A percentile compares a stretch with the other conserved stretches of the same genome.
Conservation (phyloP, 2,113 vertebrate genomes). For the Terrapene triunguis region DNA sequence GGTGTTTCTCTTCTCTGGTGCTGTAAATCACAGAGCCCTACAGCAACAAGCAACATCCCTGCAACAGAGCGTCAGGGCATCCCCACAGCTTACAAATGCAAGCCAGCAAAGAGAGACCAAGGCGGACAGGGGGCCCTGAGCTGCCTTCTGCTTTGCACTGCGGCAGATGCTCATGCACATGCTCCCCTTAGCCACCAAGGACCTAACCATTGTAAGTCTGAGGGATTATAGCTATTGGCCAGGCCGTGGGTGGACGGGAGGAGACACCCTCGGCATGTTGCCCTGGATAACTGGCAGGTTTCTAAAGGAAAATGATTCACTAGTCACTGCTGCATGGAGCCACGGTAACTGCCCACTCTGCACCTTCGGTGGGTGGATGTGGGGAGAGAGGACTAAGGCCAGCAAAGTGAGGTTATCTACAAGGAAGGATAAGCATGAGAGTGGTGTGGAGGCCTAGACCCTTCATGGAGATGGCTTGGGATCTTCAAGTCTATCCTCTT, state of each 20-base stretch:
- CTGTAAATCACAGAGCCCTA: constrained; percentile 46
- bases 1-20: constrained; percentile 46
- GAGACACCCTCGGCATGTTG: fast-evolving
- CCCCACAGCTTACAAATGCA: fast-evolving
- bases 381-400: background rate
- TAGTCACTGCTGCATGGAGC: background rate
- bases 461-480: background rate
- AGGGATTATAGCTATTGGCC: background rate
- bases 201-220: background rate
- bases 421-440: background rate
- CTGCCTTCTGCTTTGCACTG: background rate
- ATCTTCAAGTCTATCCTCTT: background rate
- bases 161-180: background rate
- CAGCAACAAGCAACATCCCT: background rate
- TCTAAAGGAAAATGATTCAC: background rate
- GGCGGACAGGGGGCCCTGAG: fast-evolving
- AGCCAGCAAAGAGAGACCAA: background rate
- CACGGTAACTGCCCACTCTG: background rate
- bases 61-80: background rate
- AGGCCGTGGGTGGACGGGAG: background rate
- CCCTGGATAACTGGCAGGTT: fast-evolving
- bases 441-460: background rate
- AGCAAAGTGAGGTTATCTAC: fast-evolving
- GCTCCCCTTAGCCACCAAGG: fast-evolving
- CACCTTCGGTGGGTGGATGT: background rate